Conservation (phyloP, 2,113 vertebrate genomes). For the Oreocharis arfaki region DNA sequence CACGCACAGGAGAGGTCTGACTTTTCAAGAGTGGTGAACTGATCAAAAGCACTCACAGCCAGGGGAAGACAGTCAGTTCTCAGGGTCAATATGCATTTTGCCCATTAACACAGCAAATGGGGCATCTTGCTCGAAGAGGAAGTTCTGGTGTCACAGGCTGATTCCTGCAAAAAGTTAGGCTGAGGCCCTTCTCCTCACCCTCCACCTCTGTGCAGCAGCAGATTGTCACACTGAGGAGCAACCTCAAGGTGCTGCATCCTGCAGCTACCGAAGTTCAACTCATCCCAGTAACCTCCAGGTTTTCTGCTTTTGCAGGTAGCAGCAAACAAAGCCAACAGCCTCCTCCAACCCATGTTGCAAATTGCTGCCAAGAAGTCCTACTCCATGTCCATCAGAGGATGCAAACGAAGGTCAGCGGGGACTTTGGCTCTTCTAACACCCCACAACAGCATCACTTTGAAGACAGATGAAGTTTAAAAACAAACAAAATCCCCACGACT, state of each 20-base stretch:
- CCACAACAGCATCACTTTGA: neutral
- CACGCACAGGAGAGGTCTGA: rapidly evolving
- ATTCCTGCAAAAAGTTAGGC: neutral
- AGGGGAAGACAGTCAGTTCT: neutral
- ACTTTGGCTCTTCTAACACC: neutral
- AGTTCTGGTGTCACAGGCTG: neutral
- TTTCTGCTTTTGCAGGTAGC: neutral
- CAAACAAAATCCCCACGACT: neutral
- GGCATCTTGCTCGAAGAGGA: neutral
- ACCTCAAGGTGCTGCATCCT: neutral
- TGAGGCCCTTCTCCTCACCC: neutral
- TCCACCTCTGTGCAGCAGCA: neutral
- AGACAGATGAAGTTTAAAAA: slow-evolving; percentile 37
- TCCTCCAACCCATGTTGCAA: neutral
- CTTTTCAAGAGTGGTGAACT: neutral
- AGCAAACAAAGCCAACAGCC: neutral
- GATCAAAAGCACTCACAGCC: neutral
- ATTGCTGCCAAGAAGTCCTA: neutral
- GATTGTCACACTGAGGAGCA: neutral
- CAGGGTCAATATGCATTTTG: neutral
- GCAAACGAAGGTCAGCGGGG: neutral
- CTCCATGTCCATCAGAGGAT: neutral
- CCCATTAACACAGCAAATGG: neutral
- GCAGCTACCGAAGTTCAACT: neutral
- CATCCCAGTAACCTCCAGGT: neutral